A percentile compares a stretch with the other conserved stretches of the same genome.
Evolutionary conservation across 1,140 invertebrate species (phyloP).

Genomic region (Macrobrachium nipponense): DNA sequence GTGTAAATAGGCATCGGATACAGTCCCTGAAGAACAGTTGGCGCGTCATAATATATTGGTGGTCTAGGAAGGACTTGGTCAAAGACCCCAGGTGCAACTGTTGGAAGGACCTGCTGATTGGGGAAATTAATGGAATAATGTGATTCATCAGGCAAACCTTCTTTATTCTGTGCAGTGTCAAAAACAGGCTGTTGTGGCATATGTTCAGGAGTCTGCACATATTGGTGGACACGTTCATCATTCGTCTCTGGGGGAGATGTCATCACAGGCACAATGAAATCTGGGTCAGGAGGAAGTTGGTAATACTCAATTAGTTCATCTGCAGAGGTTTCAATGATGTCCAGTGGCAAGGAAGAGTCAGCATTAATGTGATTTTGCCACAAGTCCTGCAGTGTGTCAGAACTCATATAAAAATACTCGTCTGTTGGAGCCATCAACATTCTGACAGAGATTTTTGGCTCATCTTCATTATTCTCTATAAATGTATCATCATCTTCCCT

Average conservation of each 20-base stretch:
- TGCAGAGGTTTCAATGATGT: constrained; percentile 19
- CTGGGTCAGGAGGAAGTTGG: constrained; percentile 7
- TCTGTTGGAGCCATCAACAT: constrained; percentile 14
- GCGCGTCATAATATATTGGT: too few species aligned
- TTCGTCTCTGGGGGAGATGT: neutral
- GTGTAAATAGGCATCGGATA: neutral
- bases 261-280: constrained; percentile 26
- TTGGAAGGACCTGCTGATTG: too few species aligned
- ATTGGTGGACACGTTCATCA: neutral
- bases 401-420: constrained; percentile 26
- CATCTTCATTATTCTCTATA: too few species aligned
- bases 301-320: constrained; percentile 25
- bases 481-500: too few species aligned
- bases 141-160: too few species aligned
- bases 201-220: neutral
- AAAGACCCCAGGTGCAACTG: too few species aligned
- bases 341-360: neutral
- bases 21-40: too few species aligned
- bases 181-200: neutral
- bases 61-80: too few species aligned
- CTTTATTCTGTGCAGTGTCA: neutral
- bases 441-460: neutral
- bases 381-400: constrained; percentile 14
- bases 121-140: too few species aligned
- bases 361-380: constrained; percentile 33